Percentiles rank a stretch among this genome's conserved stretches.
Conservation (phyloP, 2,797 vertebrate species). For the Enoplosus armatus region DNA sequence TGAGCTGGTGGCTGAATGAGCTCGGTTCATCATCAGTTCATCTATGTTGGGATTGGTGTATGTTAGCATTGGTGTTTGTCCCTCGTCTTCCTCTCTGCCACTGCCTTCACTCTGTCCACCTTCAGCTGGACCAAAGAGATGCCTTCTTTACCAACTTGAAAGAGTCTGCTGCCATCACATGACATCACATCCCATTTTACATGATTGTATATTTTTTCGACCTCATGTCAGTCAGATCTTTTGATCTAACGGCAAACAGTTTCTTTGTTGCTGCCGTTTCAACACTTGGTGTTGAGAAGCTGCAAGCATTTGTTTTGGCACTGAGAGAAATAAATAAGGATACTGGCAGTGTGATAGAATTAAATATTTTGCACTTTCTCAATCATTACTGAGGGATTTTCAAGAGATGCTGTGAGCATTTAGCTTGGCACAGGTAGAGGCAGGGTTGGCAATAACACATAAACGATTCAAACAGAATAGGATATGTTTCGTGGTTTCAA, state of each 20-base stretch:
- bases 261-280: conserved; percentile 1
- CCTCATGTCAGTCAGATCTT: conserved; percentile 30
- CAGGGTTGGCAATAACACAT: conserved; percentile 65
- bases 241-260: conserved; percentile 8
- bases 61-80: neutral
- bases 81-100: conserved; percentile 22
- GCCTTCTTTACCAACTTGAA: neutral
- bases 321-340: conserved; percentile 6
- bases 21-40: conserved; percentile 17
- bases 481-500: conserved; percentile 67
- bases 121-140: conserved; percentile 14
- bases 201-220: conserved; percentile 57
- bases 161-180: conserved; percentile 12
- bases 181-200: conserved; percentile 49
- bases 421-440: conserved; percentile 87
- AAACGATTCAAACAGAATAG: conserved; percentile 41
- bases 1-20: conserved; percentile 30
- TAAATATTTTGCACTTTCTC: neutral
- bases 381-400: conserved; percentile 88
- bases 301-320: conserved; percentile 13
- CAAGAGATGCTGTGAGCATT: conserved; percentile 87
- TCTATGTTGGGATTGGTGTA: neutral
- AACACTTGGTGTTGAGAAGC: neutral
- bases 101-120: conserved; percentile 29
- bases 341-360: neutral